phyloP scores from a whole-genome alignment of 1,140 invertebrate species.

The Formica exsecta region DNA sequence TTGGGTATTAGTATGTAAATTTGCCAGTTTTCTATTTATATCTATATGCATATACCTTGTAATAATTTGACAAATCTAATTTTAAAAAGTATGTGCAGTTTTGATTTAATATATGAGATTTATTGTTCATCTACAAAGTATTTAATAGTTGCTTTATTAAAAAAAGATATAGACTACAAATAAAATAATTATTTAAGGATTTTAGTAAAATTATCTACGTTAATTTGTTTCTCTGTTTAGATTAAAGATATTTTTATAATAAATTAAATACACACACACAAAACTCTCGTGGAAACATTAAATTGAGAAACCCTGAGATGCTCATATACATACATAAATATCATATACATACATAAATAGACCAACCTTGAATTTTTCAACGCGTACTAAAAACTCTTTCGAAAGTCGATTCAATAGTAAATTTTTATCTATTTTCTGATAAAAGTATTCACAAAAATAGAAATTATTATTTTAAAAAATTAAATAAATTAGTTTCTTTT shows the following conservation, averaged over 20 bases:
- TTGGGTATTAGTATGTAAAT: not conserved
- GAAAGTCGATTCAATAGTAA: conserved; percentile 23
- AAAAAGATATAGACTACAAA: not conserved
- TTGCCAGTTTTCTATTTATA: not conserved
- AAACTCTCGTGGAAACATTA: not conserved
- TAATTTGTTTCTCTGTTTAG: not conserved
- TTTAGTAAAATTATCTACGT: not conserved
- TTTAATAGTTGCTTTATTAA: not conserved
- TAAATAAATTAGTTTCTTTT: not conserved
- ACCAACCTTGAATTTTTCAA: conserved; percentile 2
- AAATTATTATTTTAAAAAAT: not conserved
- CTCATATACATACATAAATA: not conserved
- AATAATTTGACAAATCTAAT: conserved; percentile 13
- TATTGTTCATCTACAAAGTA: not conserved
- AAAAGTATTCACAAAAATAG: conserved; percentile 6
- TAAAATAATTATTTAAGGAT: not conserved
- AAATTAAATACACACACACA: too few species aligned
- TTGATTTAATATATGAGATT: conserved; percentile 10
- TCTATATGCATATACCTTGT: not conserved
- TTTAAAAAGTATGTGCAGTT: conserved; percentile 16
- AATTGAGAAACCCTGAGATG: conserved; percentile 39
- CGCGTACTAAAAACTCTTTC: conserved; percentile 1
- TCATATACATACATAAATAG: not conserved
- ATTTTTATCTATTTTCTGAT: conserved; percentile 12
- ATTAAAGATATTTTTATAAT: not conserved